Base-by-base conservation (phyloP, 2,113 vertebrate genomes). In the Colossoma macropomum region DNA sequence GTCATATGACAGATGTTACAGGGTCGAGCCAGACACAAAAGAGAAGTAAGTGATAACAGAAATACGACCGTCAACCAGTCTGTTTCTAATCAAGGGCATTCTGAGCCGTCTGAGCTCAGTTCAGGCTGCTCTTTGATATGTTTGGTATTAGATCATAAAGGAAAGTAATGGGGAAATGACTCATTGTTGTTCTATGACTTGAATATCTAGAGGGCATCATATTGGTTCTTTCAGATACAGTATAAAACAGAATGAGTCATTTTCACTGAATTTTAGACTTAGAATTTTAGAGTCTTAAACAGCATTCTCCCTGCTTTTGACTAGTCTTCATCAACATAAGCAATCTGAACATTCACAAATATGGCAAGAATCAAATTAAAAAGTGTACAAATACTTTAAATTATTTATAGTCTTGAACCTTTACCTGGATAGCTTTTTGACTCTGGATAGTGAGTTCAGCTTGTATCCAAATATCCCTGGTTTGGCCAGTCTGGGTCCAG, bases 381-480 rank as follows among this genome's bases (percentile, higher is more conserved):
- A 45, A 9, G 7, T 38, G 10, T 5, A 1, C 41, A 45, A 11
- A 45, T 9, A 45, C 10, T 5, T n/a, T n/a, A n/a, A n/a, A n/a
- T n/a, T 1, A 45, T 45, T 45, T 5, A 45, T 45, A 3, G 27
- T 12, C 19, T 25, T 12, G 6, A 0, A 12, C 9, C 30, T 48
- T 90, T 92, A 98, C 97, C 96, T 97, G 96, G 86, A 94, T 92
- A 71, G 95, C 91, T 92, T 95, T 94, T 10, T 95, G 93, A 25
- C 95, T 96, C 89, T 95, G 95, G 91, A 98, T 95, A 75, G 94
- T 95, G 88, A 97, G 91, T 85, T 98, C 96, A 0, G 93, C 93
- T 75, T 93, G 93, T 59, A 95, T 95, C 98, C 98, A 99, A 88
- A 97, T 92, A 41, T 96, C 95, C 82, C 89, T 95, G 17, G 96